Conservation (phyloP, 2,888 invertebrate genomes). For the Dorcus hopei region DNA sequence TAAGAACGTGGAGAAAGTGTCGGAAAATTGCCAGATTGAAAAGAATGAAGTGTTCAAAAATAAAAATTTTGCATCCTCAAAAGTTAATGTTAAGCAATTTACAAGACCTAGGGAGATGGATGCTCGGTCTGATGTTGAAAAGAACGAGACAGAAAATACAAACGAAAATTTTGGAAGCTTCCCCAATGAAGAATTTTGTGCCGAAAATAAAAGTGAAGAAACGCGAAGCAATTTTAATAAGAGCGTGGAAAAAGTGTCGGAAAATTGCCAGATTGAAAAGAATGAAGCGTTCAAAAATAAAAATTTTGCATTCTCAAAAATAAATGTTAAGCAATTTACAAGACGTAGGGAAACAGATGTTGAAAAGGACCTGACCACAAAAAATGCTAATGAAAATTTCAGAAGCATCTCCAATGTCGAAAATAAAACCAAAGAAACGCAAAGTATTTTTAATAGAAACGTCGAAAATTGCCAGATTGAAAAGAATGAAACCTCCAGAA, state of each 20-base stretch:
- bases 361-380: too few relatives aligned
- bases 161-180: background rate
- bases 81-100: background rate
- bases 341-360: background rate
- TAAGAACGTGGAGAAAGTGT: background rate
- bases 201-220: background rate
- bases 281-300: too few relatives aligned
- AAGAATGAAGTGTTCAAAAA: too few relatives aligned
- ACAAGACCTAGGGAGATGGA: background rate
- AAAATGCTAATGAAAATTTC: background rate
- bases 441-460: background rate
- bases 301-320: too few relatives aligned
- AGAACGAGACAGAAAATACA: background rate
- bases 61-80: too few relatives aligned
- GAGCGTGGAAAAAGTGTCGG: background rate
- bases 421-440: background rate
- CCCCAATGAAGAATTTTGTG: background rate
- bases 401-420: background rate
- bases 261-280: too few relatives aligned
- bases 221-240: background rate
- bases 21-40: background rate
- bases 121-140: too few relatives aligned
- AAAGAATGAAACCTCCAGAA: too few relatives aligned
- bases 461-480: background rate
- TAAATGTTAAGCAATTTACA: background rate